Evolutionary conservation across 2,113 vertebrate species (phyloP), one percentile per base, ranked within the genome.

Genomic region (Gnathonemus longibarbis): DNA sequence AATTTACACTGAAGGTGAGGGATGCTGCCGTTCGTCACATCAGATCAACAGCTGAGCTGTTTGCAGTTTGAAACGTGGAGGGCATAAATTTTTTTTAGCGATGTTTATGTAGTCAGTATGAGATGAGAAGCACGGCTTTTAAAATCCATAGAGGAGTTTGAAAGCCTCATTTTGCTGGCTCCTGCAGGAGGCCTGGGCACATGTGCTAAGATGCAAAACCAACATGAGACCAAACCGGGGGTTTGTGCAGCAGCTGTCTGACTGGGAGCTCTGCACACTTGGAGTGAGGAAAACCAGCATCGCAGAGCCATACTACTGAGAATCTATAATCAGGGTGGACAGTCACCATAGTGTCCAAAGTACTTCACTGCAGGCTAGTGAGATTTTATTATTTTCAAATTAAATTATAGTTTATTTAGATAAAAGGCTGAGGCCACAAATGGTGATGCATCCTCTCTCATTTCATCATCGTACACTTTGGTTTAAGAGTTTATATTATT

Each of bases 201-300:
- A 94, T 0, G 77, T 97, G 88, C 93, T 94, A 90, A 95, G 94
- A 52, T 97, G 97, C 92, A 97, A 98, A 93, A 89, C 50, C 10
- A 95, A 92, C 91, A 94, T 96, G 93, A 94, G 95, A 49, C 97
- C 97, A 0, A 95, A 97, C 88, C 91, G 93, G 0, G 95, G 94
- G 19, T 96, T 98, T 90, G 95, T 98, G 62, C 90, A 94, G 53
- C 97, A 98, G 94, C 96, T 99, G 48, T 96, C 93, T 0, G 93
- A 95, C 39, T 98, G 97, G 97, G 97, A 99, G 93, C 88, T 93
- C 53, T 89, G 88, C 4, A 50, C 95, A 88, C 90, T 92, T 0
- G 92, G 95, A 19, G 45, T 5, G 0, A 77, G 9, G 0, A 0
- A 93, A 66, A 97, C 98, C 0, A 93, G 98, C 0, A 45, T 95